phyloP scores from a whole-genome alignment of 1,140 invertebrate species.

The Varroa destructor region DNA sequence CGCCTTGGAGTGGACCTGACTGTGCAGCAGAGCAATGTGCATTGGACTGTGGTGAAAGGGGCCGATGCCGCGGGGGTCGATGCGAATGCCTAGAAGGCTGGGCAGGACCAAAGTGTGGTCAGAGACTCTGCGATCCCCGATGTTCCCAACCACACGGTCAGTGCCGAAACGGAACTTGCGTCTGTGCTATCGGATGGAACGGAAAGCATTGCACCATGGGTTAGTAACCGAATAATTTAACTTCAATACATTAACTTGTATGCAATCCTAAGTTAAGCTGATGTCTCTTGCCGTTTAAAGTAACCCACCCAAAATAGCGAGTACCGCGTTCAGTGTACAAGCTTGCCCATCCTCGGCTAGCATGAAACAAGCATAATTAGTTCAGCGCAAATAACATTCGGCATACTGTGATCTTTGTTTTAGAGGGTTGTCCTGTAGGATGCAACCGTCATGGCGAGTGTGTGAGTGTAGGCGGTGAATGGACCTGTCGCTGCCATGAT shows the following conservation, averaged over 20 bases:
- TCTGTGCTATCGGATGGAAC: constrained; percentile 93
- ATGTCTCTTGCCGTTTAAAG: too few species aligned
- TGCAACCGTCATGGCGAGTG: constrained; percentile 83
- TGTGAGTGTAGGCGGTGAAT: constrained; percentile 59
- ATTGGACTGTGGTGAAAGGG: constrained; percentile 75
- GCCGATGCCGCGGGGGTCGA: constrained; percentile 69
- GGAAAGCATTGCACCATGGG: constrained; percentile 85
- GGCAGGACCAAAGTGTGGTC: constrained; percentile 75
- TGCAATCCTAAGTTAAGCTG: too few species aligned
- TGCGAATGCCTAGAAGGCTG: constrained; percentile 78
- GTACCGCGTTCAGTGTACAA: background rate
- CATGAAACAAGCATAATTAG: background rate
- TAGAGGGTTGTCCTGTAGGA: constrained; percentile 85
- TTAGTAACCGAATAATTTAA: constrained; percentile 46
- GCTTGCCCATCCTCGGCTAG: constrained; percentile 10
- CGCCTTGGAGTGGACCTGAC: constrained; percentile 73
- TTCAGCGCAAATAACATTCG: background rate
- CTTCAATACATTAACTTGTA: background rate
- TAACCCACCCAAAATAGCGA: too few species aligned
- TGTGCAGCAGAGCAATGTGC: constrained; percentile 82
- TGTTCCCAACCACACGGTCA: constrained; percentile 78
- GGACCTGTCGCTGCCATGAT: constrained; percentile 73
- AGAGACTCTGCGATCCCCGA: constrained; percentile 66
- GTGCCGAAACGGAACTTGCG: constrained; percentile 91
- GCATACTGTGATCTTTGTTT: constrained; percentile 23